A percentile compares a stretch with the other conserved stretches of the same genome.
Conservation (phyloP, 1,140 invertebrate species). For the Bemisia tabaci region DNA sequence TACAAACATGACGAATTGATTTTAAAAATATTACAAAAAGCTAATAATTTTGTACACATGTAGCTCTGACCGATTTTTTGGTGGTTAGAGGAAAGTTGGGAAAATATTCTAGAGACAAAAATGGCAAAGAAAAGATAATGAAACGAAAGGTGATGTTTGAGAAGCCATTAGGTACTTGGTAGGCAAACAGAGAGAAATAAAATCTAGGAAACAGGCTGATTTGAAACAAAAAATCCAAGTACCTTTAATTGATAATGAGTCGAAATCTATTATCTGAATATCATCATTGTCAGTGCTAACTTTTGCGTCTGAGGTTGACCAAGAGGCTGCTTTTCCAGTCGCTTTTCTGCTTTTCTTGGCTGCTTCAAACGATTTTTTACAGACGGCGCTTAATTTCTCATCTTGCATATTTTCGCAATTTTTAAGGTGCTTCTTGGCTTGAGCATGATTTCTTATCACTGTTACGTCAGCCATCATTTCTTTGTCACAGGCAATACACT, state of each 20-base stretch:
- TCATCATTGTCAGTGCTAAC: background rate
- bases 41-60: too few relatives aligned
- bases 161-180: too few relatives aligned
- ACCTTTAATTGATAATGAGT: background rate
- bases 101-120: too few relatives aligned
- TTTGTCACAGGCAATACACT: slow-evolving; percentile 19
- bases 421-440: slow-evolving; percentile 17
- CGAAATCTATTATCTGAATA: background rate
- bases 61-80: slow-evolving; percentile 16
- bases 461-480: slow-evolving; percentile 18
- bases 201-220: too few relatives aligned
- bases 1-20: too few relatives aligned
- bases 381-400: background rate
- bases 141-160: too few relatives aligned
- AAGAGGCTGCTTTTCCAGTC: background rate
- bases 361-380: background rate
- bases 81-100: slow-evolving; percentile 11
- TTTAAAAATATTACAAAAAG: too few relatives aligned
- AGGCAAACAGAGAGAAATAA: too few relatives aligned
- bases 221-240: background rate
- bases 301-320: background rate
- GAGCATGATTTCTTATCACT: slow-evolving; percentile 17
- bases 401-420: background rate
- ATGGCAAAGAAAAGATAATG: too few relatives aligned
- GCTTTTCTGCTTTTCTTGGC: background rate